Conservation (phyloP, 1,140 invertebrate genomes). For the Rhyacophila brunnea region DNA sequence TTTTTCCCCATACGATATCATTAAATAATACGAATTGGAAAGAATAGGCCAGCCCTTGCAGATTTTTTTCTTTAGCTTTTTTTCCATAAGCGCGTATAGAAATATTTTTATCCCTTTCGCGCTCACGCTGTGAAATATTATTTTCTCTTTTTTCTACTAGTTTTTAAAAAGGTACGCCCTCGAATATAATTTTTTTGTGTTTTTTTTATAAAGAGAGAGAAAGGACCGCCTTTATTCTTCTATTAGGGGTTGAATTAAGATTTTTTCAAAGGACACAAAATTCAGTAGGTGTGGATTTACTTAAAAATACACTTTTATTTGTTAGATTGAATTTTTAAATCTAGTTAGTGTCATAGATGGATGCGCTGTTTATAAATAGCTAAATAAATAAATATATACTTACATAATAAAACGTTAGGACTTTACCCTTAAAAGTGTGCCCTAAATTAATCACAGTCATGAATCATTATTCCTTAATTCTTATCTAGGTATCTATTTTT, state of each 20-base stretch:
- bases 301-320: too few species aligned
- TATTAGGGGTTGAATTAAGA: conserved; percentile 4
- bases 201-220: conserved; percentile 18
- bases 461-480: too few species aligned
- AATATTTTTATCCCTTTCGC: conserved; percentile 18
- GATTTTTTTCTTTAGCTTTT: conserved; percentile 33
- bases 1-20: conserved; percentile 21
- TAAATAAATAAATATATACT: too few species aligned
- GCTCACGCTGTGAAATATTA: not conserved
- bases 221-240: conserved; percentile 9
- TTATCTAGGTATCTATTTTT: too few species aligned
- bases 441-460: too few species aligned
- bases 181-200: conserved; percentile 14
- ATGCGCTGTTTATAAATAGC: too few species aligned
- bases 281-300: too few species aligned
- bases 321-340: too few species aligned
- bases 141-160: conserved; percentile 8
- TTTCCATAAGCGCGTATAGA: conserved; percentile 19
- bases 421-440: too few species aligned
- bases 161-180: conserved; percentile 6
- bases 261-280: too few species aligned
- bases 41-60: conserved; percentile 25
- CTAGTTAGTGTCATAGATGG: too few species aligned
- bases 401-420: too few species aligned
- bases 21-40: conserved; percentile 21